A percentile compares a stretch with the other conserved stretches of the same genome.
These are phyloP conservation scores for Chrysotoxum bicinctum DNA, from an alignment of 2,888 invertebrate genomes.

Conservation along the genomic window DNA sequence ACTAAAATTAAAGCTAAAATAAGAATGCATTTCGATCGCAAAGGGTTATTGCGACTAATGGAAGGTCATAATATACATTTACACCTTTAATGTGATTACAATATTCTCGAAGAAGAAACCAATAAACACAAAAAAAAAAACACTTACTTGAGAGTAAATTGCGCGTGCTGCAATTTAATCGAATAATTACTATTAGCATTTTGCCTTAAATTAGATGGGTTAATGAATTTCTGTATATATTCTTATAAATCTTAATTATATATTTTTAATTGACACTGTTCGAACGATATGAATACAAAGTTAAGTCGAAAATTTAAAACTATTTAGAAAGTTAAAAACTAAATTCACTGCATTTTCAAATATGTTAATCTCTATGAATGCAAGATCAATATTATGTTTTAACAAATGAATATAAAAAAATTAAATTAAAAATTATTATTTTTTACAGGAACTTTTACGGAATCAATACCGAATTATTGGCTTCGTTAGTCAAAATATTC, in stretches of 20 bases:
- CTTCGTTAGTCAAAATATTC: slow-evolving; percentile 82
- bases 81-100: neutral
- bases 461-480: slow-evolving; percentile 88
- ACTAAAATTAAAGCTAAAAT: neutral
- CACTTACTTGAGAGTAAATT: neutral
- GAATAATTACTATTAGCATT: neutral
- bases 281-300: neutral
- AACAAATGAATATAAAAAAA: no score
- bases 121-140: neutral
- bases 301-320: neutral
- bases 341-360: no score
- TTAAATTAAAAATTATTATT: neutral
- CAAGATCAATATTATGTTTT: no score
- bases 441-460: slow-evolving; percentile 83
- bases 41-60: slow-evolving; percentile 22
- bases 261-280: neutral
- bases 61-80: slow-evolving; percentile 21
- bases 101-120: neutral
- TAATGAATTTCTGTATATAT: neutral
- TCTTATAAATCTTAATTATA: neutral
- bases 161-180: neutral
- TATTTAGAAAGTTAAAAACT: no score
- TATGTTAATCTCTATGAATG: no score
- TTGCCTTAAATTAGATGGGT: neutral
- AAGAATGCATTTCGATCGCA: neutral